phyloP scores from a whole-genome alignment of 2,797 vertebrate species.

The Eleutherodactylus coqui region DNA sequence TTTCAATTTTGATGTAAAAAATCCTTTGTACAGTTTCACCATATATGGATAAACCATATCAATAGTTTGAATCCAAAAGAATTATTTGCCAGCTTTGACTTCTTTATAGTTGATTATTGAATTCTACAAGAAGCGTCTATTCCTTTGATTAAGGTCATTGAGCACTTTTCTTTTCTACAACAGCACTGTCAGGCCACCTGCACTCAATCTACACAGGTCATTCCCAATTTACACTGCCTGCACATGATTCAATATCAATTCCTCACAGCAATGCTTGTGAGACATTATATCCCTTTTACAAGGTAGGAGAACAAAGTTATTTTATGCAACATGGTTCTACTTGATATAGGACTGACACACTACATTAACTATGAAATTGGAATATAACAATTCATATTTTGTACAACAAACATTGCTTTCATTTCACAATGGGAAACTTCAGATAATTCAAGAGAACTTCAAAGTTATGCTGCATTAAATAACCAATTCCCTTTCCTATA shows the following conservation, averaged over 20 bases:
- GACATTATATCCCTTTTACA: slow-evolving; percentile 36
- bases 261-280: slow-evolving; percentile 27
- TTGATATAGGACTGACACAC: slow-evolving; percentile 43
- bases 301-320: slow-evolving; percentile 47
- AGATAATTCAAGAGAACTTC: slow-evolving; percentile 18
- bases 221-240: slow-evolving; percentile 13
- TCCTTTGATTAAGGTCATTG: slow-evolving; percentile 1
- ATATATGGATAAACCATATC: not conserved
- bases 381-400: slow-evolving; percentile 47
- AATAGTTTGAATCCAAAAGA: not conserved
- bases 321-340: slow-evolving; percentile 44
- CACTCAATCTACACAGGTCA: slow-evolving; percentile 7
- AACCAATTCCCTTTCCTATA: slow-evolving; percentile 21
- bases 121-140: not conserved
- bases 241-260: slow-evolving; percentile 35
- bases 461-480: slow-evolving; percentile 31
- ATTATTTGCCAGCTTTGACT: not conserved
- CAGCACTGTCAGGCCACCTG: not conserved
- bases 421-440: slow-evolving; percentile 28
- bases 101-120: not conserved
- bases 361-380: slow-evolving; percentile 50
- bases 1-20: not conserved
- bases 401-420: slow-evolving; percentile 32
- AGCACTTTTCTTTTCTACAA: not conserved
- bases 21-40: not conserved